Evolutionary conservation across 1,140 invertebrate species (phyloP).

Genomic region (Trichogramma pretiosum): DNA sequence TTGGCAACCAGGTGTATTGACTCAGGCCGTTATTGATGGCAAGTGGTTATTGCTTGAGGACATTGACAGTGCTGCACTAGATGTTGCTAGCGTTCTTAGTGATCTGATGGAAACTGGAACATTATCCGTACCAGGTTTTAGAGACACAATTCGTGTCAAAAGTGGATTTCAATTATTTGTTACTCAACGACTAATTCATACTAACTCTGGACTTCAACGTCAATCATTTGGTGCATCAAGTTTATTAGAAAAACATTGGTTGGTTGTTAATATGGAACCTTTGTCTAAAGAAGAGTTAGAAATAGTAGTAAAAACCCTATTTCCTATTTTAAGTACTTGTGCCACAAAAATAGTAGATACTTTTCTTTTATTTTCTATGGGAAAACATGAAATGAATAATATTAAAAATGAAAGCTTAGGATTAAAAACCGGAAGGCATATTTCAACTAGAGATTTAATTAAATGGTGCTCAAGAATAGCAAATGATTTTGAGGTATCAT

Average conservation of each 20-base stretch:
- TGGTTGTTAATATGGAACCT: conserved; percentile 72
- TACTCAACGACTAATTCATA: conserved; percentile 62
- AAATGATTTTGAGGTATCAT: conserved; percentile 64
- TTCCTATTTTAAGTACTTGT: conserved; percentile 66
- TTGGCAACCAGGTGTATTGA: conserved; percentile 88
- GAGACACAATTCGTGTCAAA: conserved; percentile 66
- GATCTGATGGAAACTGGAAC: conserved; percentile 75
- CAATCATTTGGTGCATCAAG: conserved; percentile 56
- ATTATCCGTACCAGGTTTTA: conserved; percentile 79
- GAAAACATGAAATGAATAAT: conserved; percentile 47
- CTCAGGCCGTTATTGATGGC: conserved; percentile 77
- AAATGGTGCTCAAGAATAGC: conserved; percentile 82
- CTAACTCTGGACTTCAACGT: conserved; percentile 50
- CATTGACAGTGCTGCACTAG: conserved; percentile 85
- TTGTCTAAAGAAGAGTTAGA: conserved; percentile 65
- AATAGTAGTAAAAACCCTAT: conserved; percentile 57
- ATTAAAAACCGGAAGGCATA: conserved; percentile 53
- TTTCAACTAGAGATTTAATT: conserved; percentile 80
- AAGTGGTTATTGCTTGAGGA: conserved; percentile 94
- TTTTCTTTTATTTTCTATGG: conserved; percentile 71
- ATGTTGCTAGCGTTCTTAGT: conserved; percentile 81
- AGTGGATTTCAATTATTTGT: conserved; percentile 87
- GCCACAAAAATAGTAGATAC: conserved; percentile 72
- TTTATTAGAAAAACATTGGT: conserved; percentile 73
- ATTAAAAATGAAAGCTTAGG: conserved; percentile 26